Conservation (phyloP, 2,888 invertebrate species). For the Antheraea assamensis region DNA sequence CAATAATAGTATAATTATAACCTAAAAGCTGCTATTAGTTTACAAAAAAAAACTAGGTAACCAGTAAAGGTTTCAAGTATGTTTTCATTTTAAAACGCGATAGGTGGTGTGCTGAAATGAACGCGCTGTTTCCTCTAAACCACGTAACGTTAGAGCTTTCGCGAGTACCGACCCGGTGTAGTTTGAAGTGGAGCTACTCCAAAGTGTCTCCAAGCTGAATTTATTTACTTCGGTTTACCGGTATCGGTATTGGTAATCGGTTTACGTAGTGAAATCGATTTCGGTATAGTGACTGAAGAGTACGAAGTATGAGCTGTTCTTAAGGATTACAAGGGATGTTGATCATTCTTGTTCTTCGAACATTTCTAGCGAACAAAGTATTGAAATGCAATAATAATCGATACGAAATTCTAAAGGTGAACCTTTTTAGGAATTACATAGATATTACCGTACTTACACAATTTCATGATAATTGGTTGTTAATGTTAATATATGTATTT, state of each 20-base stretch:
- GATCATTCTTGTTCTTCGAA: no score
- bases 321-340: not conserved
- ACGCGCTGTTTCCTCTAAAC: not conserved
- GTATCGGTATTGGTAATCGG: slow-evolving; percentile 8
- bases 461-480: no score
- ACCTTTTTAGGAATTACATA: no score
- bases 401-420: no score
- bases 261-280: not conserved
- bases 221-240: not conserved
- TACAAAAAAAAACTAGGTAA: not conserved
- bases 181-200: not conserved
- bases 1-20: not conserved
- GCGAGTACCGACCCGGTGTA: not conserved
- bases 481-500: no score
- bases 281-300: not conserved
- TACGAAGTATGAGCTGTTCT: not conserved
- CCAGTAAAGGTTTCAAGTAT: not conserved
- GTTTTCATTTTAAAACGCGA: not conserved
- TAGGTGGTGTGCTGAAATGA: not conserved
- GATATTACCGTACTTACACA: no score
- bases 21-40: not conserved
- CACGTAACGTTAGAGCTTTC: not conserved
- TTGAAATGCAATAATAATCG: no score
- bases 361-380: no score
- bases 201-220: not conserved